Base-by-base conservation (phyloP, 2,797 vertebrate species). In the Novumbra hubbsi region DNA sequence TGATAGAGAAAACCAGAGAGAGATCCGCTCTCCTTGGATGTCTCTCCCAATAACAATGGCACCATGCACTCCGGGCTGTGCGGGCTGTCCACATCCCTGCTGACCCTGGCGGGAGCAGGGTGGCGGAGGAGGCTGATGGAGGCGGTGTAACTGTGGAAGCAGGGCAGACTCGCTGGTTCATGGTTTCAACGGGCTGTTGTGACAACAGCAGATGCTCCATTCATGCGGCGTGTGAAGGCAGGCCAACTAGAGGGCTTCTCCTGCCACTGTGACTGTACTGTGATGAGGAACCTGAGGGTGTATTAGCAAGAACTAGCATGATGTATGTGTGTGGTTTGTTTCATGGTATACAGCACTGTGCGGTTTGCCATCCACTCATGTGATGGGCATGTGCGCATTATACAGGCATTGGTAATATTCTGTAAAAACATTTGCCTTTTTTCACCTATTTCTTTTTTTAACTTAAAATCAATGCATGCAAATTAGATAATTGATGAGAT, bases 181-280 rank as follows among this genome's bases (percentile, higher is more conserved):
- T 52, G 52, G 32, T 52, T 60, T 34, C 21, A 34, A 34, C 32
- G 30, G 30, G 70, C 70, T 34, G 52, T 34, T 15, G 32, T 52
- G 70, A 57, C 52, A 60, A n/a, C 70, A 71, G 32, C 52, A 71
- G 70, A 71, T 16, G 16, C 52, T 60, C 70, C 70, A 41, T 71
- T 71, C 70, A 60, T 57, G 28, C 50, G 41, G 50, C 45, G 65
- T 21, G 19, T 64, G 62, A 30, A 27, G 62, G 24, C 62, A 64
- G 15, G 62, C 62, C 62, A 32, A 17, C 55, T 21, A 24, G 11
- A 14, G 27, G 24, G 28, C 15, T 16, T 28, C 28, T 64, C 62
- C 14, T n/a, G 27, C 12, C 24, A 16, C 62, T 64, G 60, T 27
- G 60, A n/a, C 60, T 62, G 24, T 30, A 63, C 60, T 28, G 27